Base-by-base conservation (phyloP, 2,797 vertebrate species). In the Typhlichthys subterraneus region DNA sequence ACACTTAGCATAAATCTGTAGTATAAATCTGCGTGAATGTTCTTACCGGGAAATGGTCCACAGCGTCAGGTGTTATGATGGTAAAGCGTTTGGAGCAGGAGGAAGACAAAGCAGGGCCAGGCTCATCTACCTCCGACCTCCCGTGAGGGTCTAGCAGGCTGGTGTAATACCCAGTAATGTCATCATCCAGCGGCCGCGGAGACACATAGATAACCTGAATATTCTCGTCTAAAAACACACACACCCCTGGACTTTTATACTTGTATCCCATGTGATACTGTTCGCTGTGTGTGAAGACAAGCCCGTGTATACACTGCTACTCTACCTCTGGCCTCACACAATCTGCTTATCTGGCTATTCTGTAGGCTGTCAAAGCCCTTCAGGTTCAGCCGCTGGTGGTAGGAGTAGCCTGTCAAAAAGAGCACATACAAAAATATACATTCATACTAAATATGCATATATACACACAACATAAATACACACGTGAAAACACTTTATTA, bases 161-260 rank as follows among this genome's bases (percentile, higher is more conserved):
- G 81, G 85, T 67, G 88, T 97, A 97, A 89, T 95, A 97, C 14
- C 89, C 86, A 81, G 86, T 71, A 46, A 94, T 79, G 67, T 96
- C 94, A 0, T 95, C 92, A 53, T 87, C 92, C 87, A 96, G 84
- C 57, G 70, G 77, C 69, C 91, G 82, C 13, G 94, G 93, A 84
- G 93, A 94, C 77, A 97, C 80, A 79, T 96, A 97, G 93, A 97
- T 95, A 85, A 97, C 93, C 3, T 94, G 92, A 69, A 97, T 92
- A 1, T 96, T 95, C 87, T 90, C 82, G 93, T 97, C 96, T 98
- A 73, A 42, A 61, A 12, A 15, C 73, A 88, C 85, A 87, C 14
- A 61, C 11, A 69, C 67, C 47, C 52, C 2, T 38, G 8, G 2
- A 52, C 33, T 53, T 65, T 7, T 42, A 42, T 7, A 7, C 6